Evolutionary conservation across 2,113 vertebrate genomes (phyloP).

Genomic region (Atlantisia rogersi): DNA sequence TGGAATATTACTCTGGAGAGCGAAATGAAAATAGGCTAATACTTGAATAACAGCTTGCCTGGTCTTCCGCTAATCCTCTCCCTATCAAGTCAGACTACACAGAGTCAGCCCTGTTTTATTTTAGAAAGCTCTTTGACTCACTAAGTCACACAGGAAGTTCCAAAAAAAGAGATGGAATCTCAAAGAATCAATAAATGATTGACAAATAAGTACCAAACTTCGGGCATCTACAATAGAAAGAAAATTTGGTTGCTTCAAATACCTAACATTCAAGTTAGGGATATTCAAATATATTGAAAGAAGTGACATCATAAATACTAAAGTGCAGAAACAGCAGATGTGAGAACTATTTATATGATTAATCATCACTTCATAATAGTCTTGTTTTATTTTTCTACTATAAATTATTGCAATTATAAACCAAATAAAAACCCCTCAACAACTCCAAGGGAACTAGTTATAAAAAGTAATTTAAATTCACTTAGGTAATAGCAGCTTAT

Average conservation of each 20-base stretch:
- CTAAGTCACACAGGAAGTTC: background rate
- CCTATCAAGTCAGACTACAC: conserved; percentile 7
- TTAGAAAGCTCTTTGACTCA: conserved; percentile 53
- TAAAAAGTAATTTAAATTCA: background rate
- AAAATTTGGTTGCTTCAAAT: background rate
- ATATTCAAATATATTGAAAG: background rate
- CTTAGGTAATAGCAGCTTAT: background rate
- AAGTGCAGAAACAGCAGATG: background rate
- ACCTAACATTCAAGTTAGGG: background rate
- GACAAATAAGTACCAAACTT: background rate
- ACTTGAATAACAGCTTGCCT: conserved; percentile 8
- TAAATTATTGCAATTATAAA: background rate
- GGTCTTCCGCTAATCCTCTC: conserved; percentile 42
- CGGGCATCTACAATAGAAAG: background rate
- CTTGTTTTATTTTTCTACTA: background rate
- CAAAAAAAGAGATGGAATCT: background rate
- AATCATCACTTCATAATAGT: background rate
- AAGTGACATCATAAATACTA: background rate
- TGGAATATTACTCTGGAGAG: background rate
- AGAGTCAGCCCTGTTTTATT: conserved; percentile 18
- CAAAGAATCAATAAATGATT: background rate
- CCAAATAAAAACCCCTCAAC: background rate
- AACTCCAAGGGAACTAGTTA: background rate
- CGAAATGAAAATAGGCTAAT: conserved; percentile 48
- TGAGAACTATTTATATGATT: background rate